Percentiles rank a stretch among this genome's conserved stretches.
These are phyloP conservation scores for Drosophila bifasciata DNA, from an alignment of 1,140 invertebrate genomes.

Conservation along the genomic window DNA sequence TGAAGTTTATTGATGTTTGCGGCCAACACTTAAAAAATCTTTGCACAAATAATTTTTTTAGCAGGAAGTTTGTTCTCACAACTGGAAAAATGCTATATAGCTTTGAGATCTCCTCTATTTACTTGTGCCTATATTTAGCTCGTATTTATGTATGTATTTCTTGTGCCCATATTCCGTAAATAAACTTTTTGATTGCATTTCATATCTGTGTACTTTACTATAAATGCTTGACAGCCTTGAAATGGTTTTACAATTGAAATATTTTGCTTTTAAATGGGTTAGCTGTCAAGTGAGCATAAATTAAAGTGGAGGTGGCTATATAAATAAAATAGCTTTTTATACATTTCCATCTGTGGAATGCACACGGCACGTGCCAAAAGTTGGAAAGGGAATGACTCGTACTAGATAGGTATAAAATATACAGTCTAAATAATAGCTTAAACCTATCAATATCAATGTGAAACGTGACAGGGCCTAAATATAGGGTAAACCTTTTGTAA, in stretches of 20 bases:
- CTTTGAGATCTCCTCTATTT: slow-evolving; percentile 2
- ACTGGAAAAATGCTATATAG: neutral
- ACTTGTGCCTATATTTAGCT: neutral
- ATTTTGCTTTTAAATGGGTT: slow-evolving; percentile 42
- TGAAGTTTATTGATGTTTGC: slow-evolving; percentile 45
- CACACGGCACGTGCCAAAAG: slow-evolving; percentile 30
- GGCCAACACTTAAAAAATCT: slow-evolving; percentile 10
- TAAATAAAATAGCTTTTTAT: slow-evolving; percentile 14
- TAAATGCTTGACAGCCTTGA: slow-evolving; percentile 27
- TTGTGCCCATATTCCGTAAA: neutral
- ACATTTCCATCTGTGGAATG: slow-evolving; percentile 10
- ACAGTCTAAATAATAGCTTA: neutral
- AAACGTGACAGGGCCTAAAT: no score
- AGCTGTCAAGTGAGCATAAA: slow-evolving; percentile 9
- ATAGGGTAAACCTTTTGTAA: neutral
- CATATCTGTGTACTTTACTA: neutral
- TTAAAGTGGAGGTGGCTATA: neutral
- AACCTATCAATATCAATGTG: neutral
- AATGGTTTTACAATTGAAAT: slow-evolving; percentile 10
- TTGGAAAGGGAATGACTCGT: neutral
- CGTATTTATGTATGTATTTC: neutral
- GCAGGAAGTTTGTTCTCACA: slow-evolving; percentile 25
- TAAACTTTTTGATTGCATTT: neutral
- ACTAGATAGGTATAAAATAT: no score
- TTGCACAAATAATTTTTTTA: neutral